Percentiles rank a stretch among this genome's conserved stretches.
These are phyloP conservation scores for Perdita meconis DNA, from an alignment of 2,888 invertebrate species.

Conservation along the genomic window DNA sequence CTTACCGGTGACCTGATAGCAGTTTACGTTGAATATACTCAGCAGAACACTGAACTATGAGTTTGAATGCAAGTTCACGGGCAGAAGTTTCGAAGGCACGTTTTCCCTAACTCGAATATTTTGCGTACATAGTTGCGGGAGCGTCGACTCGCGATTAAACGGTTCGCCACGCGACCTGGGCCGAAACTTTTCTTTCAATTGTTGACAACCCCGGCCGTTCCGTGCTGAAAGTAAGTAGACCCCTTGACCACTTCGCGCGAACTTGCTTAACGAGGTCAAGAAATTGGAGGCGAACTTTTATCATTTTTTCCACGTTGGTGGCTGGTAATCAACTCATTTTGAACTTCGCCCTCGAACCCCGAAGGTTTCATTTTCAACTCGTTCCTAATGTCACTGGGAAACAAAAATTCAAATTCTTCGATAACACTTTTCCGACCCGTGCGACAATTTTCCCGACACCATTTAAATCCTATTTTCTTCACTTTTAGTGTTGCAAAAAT, in stretches of 20 bases:
- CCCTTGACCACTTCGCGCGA: constrained; percentile 61
- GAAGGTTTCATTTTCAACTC: constrained; percentile 58
- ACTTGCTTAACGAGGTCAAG: constrained; percentile 76
- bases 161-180: constrained; percentile 51
- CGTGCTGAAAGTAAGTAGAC: constrained; percentile 53
- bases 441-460: too few relatives aligned
- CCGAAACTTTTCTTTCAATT: constrained; percentile 50
- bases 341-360: constrained; percentile 70
- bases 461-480: too few relatives aligned
- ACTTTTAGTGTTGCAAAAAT: too few relatives aligned
- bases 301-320: constrained; percentile 71
- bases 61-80: constrained; percentile 56
- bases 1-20: constrained; percentile 55
- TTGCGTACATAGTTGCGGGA: constrained; percentile 42
- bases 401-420: constrained; percentile 1
- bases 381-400: constrained; percentile 16
- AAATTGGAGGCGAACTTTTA: constrained; percentile 72
- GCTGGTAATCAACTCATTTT: constrained; percentile 71
- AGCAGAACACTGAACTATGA: constrained; percentile 59
- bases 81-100: constrained; percentile 50
- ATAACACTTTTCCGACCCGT: not conserved
- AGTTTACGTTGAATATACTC: constrained; percentile 62
- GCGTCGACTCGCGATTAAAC: constrained; percentile 61
- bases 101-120: constrained; percentile 56
- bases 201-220: constrained; percentile 53